Evolutionary conservation across 53 echinoderm and acorn worm species (phyloP), one percentile per base, ranked within the genome.

Genomic region (Antedon mediterranea): DNA sequence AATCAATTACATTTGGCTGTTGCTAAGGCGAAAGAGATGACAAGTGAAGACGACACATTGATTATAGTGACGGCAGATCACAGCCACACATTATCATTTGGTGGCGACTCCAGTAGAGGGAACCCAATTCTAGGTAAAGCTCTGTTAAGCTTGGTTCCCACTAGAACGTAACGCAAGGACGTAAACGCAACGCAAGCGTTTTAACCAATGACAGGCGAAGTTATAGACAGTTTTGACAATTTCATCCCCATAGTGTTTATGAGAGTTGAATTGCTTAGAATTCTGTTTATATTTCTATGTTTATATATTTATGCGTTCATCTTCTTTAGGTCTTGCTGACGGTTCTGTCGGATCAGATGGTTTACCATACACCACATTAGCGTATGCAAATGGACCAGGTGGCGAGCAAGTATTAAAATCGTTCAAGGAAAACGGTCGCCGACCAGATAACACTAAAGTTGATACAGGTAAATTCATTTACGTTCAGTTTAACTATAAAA

Each of bases 31-130:
- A 84, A 72, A 73, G 29, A 79, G 31, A 3, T 90, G 84, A 90
- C 90, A 43, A 74, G 79, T 81, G 37, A 71, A 30, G 33, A 76
- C 4, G 84, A 84, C 4, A 90, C 90, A 32, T 43, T 90, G 31
- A 84, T 87, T 31, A 72, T 90, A 43, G 87, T 90, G 43, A 90
- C 90, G 5, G 80, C 82, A n/a, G 90, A 90, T 74, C 90, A 90
- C 73, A 87, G 86, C 43, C 84, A 90, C 41, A 81, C 81, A 30
- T 33, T 86, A 11, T 74, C 78, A 28, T 79, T 90, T 14, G 72
- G 72, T 28, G 90, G 90, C 27, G 81, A 87, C 32, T 84, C 87
- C 0, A 30, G 32, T 27, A 87, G 82, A 30, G 79, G 87, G 13
- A 90, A 87, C 72, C 90, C 90, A 9, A 90, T 90, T 43, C 76